Evolutionary conservation across 2,797 vertebrate genomes (phyloP).

Genomic region (Acipenser ruthenus): DNA sequence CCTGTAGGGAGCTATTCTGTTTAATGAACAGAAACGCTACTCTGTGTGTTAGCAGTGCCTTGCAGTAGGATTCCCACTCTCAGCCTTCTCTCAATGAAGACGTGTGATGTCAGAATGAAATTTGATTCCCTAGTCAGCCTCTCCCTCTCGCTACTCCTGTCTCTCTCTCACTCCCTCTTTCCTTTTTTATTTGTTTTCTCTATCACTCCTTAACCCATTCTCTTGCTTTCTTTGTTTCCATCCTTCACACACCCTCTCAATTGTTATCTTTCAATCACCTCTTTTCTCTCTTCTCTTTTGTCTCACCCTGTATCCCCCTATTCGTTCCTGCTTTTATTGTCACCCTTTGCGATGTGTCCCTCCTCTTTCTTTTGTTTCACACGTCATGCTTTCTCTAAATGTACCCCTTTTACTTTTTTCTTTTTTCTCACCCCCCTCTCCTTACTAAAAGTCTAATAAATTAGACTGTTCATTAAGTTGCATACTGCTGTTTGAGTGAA

Average conservation of each 20-base stretch:
- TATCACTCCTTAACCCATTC: not conserved
- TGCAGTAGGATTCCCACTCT: not conserved
- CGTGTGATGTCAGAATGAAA: not conserved
- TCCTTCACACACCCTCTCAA: not conserved
- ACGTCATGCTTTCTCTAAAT: no score
- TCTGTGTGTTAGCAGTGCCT: not conserved
- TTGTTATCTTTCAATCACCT: not conserved
- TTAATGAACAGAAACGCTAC: not conserved
- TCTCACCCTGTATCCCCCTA: not conserved
- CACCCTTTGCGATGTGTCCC: not conserved
- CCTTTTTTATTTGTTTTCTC: no score
- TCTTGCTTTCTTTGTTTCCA: not conserved
- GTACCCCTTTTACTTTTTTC: not conserved
- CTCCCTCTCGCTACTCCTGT: no score
- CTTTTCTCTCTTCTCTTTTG: not conserved
- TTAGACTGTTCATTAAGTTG: no score
- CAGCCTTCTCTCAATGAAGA: slow-evolving; percentile 3
- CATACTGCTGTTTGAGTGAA: no score
- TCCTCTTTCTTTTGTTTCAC: no score
- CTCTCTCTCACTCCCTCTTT: no score
- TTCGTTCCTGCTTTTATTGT: not conserved
- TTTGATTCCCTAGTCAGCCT: not conserved
- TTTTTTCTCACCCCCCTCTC: not conserved
- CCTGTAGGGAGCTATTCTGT: not conserved
- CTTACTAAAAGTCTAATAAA: not conserved